These are phyloP conservation scores for Cylas formicarius DNA, from an alignment of 1,140 invertebrate genomes.

Conservation along the genomic window DNA sequence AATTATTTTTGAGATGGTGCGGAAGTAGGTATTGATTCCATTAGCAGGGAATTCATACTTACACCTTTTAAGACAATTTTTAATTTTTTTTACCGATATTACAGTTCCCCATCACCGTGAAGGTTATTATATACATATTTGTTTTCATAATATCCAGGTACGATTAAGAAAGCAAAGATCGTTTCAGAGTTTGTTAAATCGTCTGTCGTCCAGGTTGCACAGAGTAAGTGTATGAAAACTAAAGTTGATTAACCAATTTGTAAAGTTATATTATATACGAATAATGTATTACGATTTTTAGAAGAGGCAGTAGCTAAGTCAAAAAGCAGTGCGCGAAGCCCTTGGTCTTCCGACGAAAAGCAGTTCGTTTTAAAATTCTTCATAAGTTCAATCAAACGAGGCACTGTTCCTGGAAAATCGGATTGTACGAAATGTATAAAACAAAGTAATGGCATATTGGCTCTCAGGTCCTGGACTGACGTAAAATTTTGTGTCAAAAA, in stretches of 20 bases:
- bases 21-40: background rate
- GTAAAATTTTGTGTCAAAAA: conserved; percentile 8
- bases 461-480: conserved; percentile 2
- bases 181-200: too few species aligned
- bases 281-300: too few species aligned
- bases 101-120: too few species aligned
- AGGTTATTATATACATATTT: too few species aligned
- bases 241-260: too few species aligned
- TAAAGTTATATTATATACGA: too few species aligned
- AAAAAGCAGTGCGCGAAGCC: too few species aligned
- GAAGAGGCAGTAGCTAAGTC: too few species aligned
- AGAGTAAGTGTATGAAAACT: too few species aligned
- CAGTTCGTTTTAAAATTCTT: conserved; percentile 3
- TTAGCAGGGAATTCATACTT: background rate
- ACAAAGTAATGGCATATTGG: conserved; percentile 1
- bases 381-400: background rate
- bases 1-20: conserved; percentile 6
- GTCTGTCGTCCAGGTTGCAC: too few species aligned
- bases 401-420: conserved; percentile 2
- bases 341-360: conserved; percentile 2
- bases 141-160: background rate
- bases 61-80: background rate
- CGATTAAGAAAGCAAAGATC: too few species aligned
- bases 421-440: conserved; percentile 2
- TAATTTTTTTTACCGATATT: too few species aligned